Evolutionary conservation across 1,140 invertebrate species (phyloP).

Genomic region (Palaemon carinicauda): DNA sequence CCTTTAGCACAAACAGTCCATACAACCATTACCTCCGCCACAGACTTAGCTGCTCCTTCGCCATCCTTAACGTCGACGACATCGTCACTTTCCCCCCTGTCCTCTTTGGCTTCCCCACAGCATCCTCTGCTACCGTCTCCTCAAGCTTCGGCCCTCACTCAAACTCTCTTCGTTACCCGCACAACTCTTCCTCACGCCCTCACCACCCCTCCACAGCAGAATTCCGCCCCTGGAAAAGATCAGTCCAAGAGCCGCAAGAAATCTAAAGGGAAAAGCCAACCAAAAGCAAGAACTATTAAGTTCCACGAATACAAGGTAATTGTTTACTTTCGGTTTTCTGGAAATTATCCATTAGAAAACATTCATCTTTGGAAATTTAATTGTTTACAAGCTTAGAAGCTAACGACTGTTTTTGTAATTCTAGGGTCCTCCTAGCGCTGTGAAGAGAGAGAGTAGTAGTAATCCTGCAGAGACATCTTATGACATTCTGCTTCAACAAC

Average conservation of each 20-base stretch:
- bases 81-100: conserved; percentile 54
- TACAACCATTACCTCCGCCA: conserved; percentile 40
- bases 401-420: not conserved
- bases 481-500: conserved; percentile 90
- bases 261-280: conserved; percentile 80
- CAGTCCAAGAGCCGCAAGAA: conserved; percentile 82
- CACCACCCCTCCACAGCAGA: conserved; percentile 59
- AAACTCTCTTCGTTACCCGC: conserved; percentile 53
- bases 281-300: conserved; percentile 91
- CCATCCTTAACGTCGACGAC: conserved; percentile 65
- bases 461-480: conserved; percentile 81
- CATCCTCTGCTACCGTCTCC: conserved; percentile 44
- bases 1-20: conserved; percentile 66
- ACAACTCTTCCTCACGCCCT: conserved; percentile 56
- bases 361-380: not conserved
- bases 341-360: too few relatives aligned
- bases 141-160: conserved; percentile 45
- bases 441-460: conserved; percentile 70
- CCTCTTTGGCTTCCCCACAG: conserved; percentile 45
- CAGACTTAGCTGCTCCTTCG: conserved; percentile 61
- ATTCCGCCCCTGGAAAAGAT: conserved; percentile 78
- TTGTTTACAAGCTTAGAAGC: not conserved
- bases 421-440: conserved; percentile 86
- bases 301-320: conserved; percentile 95
- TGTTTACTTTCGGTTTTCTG: not conserved